phyloP scores from a whole-genome alignment of 2,888 invertebrate species.

The Pantelozetes paolii region DNA sequence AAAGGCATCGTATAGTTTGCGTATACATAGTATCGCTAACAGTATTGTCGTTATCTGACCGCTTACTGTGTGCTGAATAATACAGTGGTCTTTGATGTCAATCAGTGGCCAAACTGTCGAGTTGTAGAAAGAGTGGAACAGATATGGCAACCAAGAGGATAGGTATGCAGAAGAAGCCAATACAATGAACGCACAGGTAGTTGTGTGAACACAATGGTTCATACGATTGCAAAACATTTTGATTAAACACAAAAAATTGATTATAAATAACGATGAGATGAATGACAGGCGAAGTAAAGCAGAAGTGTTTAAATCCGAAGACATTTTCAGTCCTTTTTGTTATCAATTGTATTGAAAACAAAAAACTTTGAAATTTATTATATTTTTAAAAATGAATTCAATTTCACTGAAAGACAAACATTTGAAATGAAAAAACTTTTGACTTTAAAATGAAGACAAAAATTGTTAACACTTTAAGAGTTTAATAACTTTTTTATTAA shows the following conservation, averaged over 20 bases:
- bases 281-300: constrained; percentile 36
- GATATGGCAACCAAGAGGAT: constrained; percentile 42
- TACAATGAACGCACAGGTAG: constrained; percentile 28
- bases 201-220: constrained; percentile 36
- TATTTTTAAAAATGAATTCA: neutral
- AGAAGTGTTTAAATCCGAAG: constrained; percentile 18
- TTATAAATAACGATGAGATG: constrained; percentile 21
- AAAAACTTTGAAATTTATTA: neutral
- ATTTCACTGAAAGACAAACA: neutral
- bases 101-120: constrained; percentile 39
- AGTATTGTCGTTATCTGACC: constrained; percentile 38
- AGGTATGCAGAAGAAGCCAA: constrained; percentile 29
- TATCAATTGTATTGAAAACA: neutral
- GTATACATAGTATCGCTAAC: constrained; percentile 38
- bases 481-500: no score
- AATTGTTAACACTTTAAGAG: neutral
- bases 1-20: constrained; percentile 41
- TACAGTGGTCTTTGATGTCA: constrained; percentile 37
- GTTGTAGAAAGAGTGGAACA: constrained; percentile 37
- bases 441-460: neutral
- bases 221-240: constrained; percentile 18
- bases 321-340: neutral
- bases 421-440: neutral
- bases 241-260: constrained; percentile 36
- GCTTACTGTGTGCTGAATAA: constrained; percentile 39